These are phyloP conservation scores for Mythimna pallens DNA, from an alignment of 2,888 invertebrate genomes.

Conservation along the genomic window DNA sequence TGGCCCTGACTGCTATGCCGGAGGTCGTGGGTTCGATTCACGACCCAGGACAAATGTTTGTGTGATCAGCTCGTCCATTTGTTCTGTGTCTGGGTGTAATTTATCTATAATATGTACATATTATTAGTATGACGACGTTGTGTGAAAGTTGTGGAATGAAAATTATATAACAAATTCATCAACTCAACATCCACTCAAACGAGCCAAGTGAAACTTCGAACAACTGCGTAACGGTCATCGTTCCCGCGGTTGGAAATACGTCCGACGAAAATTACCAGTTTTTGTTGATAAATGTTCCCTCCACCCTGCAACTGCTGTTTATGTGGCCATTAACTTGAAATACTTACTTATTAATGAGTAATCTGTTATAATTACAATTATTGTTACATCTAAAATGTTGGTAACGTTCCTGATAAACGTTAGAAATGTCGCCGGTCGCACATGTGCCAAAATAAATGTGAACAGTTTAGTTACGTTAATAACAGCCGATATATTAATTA, in stretches of 20 bases:
- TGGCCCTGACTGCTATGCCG: too few relatives aligned
- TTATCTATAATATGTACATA: too few relatives aligned
- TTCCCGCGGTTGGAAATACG: constrained; percentile 81
- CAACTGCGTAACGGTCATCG: constrained; percentile 77
- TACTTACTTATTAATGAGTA: constrained; percentile 88
- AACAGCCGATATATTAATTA: constrained; percentile 61
- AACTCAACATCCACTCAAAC: constrained; percentile 70
- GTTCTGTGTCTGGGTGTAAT: too few relatives aligned
- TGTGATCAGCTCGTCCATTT: too few relatives aligned
- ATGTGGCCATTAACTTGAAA: constrained; percentile 88
- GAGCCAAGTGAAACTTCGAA: constrained; percentile 75
- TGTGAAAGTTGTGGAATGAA: too few relatives aligned
- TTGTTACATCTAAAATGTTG: constrained; percentile 75
- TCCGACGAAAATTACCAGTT: constrained; percentile 87
- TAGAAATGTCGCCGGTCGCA: constrained; percentile 61
- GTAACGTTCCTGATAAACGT: constrained; percentile 60
- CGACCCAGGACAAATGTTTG: too few relatives aligned
- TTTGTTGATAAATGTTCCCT: constrained; percentile 87
- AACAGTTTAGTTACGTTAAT: constrained; percentile 63
- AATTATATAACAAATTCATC: constrained; percentile 66
- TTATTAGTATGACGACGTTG: too few relatives aligned
- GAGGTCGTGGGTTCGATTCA: too few relatives aligned
- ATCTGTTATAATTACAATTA: constrained; percentile 86
- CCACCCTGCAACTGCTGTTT: constrained; percentile 84
- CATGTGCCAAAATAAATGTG: constrained; percentile 64